Percentiles rank a stretch among this genome's conserved stretches.
Evolutionary conservation across 2,888 invertebrate species (phyloP).

Genomic region (Drosophila monieri): DNA sequence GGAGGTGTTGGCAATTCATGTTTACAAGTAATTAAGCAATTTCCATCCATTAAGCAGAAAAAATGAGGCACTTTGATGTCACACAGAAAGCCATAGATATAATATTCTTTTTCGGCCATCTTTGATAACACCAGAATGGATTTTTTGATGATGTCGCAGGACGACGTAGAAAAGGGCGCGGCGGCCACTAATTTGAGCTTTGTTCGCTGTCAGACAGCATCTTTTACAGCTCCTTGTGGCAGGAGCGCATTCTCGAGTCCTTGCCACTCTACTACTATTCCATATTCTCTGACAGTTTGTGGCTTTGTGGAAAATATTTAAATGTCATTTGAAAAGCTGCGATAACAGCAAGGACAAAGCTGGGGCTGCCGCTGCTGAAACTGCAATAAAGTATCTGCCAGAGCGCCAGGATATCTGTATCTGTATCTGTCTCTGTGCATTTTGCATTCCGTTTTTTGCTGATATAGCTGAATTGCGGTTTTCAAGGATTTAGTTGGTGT

Average conservation of each 20-base stretch:
- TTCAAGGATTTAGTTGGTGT: slow-evolving; percentile 34
- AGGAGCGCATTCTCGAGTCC: slow-evolving; percentile 39
- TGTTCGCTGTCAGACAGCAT: slow-evolving; percentile 53
- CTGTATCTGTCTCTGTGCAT: slow-evolving; percentile 19
- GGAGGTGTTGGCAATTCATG: slow-evolving; percentile 73
- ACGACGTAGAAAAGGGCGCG: slow-evolving; percentile 3
- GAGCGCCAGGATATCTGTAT: slow-evolving; percentile 25
- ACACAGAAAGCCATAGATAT: slow-evolving; percentile 30
- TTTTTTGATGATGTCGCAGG: slow-evolving; percentile 37
- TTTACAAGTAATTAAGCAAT: slow-evolving; percentile 78
- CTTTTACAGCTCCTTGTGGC: slow-evolving; percentile 26
- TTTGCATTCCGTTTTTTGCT: slow-evolving; percentile 48
- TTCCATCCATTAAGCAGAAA: slow-evolving; percentile 46
- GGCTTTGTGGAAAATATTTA: slow-evolving; percentile 66
- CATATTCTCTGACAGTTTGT: slow-evolving; percentile 62
- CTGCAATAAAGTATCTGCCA: slow-evolving; percentile 62
- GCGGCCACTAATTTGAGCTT: slow-evolving; percentile 65
- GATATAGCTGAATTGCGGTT: slow-evolving; percentile 54
- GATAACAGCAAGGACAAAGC: slow-evolving; percentile 39
- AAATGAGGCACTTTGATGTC: slow-evolving; percentile 62
- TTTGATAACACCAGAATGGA: slow-evolving; percentile 41
- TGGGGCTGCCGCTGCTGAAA: slow-evolving; percentile 53
- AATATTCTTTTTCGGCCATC: slow-evolving; percentile 42
- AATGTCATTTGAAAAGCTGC: slow-evolving; percentile 65
- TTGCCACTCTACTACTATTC: slow-evolving; percentile 39